These are phyloP conservation scores for Sinocyclocheilus grahami DNA, from an alignment of 2,113 vertebrate genomes.

Conservation along the genomic window DNA sequence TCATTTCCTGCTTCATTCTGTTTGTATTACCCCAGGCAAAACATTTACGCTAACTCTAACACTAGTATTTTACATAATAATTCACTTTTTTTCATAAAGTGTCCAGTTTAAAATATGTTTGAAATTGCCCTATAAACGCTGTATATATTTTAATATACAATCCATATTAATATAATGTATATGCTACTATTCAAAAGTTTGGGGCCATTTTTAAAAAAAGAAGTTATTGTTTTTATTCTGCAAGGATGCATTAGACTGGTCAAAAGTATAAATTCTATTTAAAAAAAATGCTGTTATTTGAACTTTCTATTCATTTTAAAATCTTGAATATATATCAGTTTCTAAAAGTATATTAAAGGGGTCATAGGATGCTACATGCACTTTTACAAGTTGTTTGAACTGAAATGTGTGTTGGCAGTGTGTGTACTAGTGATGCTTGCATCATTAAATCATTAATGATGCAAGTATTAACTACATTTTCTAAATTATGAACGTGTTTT, in stretches of 20 bases:
- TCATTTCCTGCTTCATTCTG: slow-evolving; percentile 42
- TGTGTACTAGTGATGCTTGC: too few relatives aligned
- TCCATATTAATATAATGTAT: not conserved
- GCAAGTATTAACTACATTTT: too few relatives aligned
- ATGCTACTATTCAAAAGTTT: not conserved
- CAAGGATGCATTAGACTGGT: too few relatives aligned
- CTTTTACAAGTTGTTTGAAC: too few relatives aligned
- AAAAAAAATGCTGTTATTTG: not conserved
- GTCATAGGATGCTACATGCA: too few relatives aligned
- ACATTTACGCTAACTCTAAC: not conserved
- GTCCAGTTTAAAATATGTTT: not conserved
- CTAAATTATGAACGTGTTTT: too few relatives aligned
- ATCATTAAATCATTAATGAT: too few relatives aligned
- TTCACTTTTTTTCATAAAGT: not conserved
- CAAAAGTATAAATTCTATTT: not conserved
- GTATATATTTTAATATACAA: not conserved
- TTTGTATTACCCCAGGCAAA: slow-evolving; percentile 22
- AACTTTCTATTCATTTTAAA: not conserved
- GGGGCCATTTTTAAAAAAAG: too few relatives aligned
- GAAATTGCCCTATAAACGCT: not conserved
- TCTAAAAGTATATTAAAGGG: too few relatives aligned
- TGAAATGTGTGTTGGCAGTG: too few relatives aligned
- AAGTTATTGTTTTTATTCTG: not conserved
- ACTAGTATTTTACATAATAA: not conserved
- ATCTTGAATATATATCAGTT: too few relatives aligned